These are phyloP conservation scores for Rhyacophila evoluta DNA, from an alignment of 2,888 invertebrate genomes.

Conservation along the genomic window DNA sequence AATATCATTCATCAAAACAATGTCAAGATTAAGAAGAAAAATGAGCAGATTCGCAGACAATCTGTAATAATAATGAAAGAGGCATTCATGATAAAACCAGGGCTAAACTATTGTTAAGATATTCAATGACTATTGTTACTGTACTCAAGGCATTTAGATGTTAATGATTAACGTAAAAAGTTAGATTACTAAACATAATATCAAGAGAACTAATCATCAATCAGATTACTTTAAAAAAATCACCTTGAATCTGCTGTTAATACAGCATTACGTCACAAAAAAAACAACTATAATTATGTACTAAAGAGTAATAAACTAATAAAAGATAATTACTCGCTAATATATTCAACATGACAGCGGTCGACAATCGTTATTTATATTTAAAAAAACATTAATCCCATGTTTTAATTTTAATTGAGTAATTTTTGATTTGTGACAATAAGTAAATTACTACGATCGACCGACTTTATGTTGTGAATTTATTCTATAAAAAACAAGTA, in stretches of 20 bases:
- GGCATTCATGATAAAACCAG: background rate
- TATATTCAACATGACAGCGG: too few relatives aligned
- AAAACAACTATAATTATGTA: too few relatives aligned
- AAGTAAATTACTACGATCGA: too few relatives aligned
- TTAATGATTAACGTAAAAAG: background rate
- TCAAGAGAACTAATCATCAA: background rate
- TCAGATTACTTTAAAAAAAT: background rate
- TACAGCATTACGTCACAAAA: background rate
- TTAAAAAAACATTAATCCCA: too few relatives aligned
- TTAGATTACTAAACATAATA: background rate
- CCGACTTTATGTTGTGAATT: too few relatives aligned
- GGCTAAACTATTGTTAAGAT: conserved; percentile 3
- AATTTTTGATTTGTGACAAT: too few relatives aligned
- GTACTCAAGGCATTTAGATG: background rate
- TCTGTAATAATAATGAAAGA: background rate
- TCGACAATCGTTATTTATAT: too few relatives aligned
- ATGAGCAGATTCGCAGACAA: background rate
- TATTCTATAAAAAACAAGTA: too few relatives aligned
- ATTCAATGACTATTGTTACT: background rate
- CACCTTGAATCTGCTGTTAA: background rate
- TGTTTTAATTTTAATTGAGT: too few relatives aligned
- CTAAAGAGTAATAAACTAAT: background rate
- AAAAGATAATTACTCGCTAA: background rate
- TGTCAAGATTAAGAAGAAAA: conserved; percentile 4
- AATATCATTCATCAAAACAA: background rate